Evolutionary conservation across 1,140 invertebrate species (phyloP).

Genomic region (Hylaeus anthracinus): DNA sequence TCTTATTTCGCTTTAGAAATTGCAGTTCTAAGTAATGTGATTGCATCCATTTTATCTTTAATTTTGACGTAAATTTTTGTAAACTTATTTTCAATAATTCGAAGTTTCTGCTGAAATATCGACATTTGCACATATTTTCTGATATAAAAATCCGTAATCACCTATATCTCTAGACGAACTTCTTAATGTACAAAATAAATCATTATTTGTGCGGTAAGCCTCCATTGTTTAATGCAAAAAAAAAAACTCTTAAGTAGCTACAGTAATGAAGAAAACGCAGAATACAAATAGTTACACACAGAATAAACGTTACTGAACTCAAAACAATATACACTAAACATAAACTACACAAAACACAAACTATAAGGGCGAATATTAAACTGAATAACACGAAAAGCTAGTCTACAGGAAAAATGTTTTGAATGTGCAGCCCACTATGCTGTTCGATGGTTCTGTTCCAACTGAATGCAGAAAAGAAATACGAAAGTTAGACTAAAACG

Average conservation of each 20-base stretch:
- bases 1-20: not conserved
- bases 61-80: not conserved
- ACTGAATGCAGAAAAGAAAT: no score
- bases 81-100: not conserved
- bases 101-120: not conserved
- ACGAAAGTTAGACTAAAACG: no score
- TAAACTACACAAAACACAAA: no score
- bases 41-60: not conserved
- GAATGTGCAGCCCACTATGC: no score
- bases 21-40: not conserved
- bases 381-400: no score
- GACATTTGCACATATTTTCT: not conserved
- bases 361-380: no score
- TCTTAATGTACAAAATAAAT: not conserved
- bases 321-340: no score
- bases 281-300: no score
- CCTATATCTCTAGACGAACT: not conserved
- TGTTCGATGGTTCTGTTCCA: no score
- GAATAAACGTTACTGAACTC: no score
- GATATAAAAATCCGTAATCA: not conserved
- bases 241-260: not conserved
- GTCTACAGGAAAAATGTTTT: no score
- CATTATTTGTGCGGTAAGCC: not conserved
- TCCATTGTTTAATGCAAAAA: conserved; percentile 1
- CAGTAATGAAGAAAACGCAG: no score